phyloP scores from a whole-genome alignment of 2,113 vertebrate genomes.

The Pholis gunnellus region DNA sequence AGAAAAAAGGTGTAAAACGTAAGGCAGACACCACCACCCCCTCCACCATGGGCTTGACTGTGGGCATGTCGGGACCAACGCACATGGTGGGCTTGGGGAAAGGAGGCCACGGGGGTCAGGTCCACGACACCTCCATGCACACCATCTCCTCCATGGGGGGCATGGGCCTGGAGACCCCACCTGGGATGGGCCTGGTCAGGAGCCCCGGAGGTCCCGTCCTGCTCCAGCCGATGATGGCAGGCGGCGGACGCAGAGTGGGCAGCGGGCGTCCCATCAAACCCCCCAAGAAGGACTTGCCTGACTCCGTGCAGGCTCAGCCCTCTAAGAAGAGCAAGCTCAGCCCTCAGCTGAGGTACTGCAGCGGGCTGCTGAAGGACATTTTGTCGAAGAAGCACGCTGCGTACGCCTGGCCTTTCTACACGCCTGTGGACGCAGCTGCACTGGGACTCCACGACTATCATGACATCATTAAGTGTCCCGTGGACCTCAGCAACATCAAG shows the following conservation, averaged over 20 bases:
- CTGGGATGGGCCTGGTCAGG: conserved; percentile 74
- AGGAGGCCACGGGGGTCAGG: conserved; percentile 79
- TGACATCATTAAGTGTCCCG: conserved; percentile 96
- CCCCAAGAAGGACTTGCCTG: conserved; percentile 92
- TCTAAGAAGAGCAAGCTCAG: conserved; percentile 90
- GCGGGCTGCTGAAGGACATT: conserved; percentile 93
- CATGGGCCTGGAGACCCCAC: conserved; percentile 69
- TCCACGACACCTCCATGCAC: conserved; percentile 79
- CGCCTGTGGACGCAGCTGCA: conserved; percentile 90
- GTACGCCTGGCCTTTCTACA: conserved; percentile 98
- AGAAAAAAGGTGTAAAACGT: conserved; percentile 96
- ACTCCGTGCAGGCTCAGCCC: conserved; percentile 89
- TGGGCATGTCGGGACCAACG: conserved; percentile 71
- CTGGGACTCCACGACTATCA: conserved; percentile 95
- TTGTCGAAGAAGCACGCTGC: conserved; percentile 94
- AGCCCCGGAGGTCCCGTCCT: conserved; percentile 63
- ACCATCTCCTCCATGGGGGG: conserved; percentile 75
- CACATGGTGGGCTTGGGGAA: conserved; percentile 84
- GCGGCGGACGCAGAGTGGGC: conserved; percentile 85
- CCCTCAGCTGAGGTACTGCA: conserved; percentile 93
- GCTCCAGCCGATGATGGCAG: conserved; percentile 74
- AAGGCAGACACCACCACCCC: conserved; percentile 98
- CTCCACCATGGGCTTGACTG: conserved; percentile 87
- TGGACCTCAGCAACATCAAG: conserved; percentile 96
- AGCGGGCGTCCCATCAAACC: conserved; percentile 95